Base-by-base conservation (phyloP, 2,797 vertebrate species). In the Sebastes hopkinsi region DNA sequence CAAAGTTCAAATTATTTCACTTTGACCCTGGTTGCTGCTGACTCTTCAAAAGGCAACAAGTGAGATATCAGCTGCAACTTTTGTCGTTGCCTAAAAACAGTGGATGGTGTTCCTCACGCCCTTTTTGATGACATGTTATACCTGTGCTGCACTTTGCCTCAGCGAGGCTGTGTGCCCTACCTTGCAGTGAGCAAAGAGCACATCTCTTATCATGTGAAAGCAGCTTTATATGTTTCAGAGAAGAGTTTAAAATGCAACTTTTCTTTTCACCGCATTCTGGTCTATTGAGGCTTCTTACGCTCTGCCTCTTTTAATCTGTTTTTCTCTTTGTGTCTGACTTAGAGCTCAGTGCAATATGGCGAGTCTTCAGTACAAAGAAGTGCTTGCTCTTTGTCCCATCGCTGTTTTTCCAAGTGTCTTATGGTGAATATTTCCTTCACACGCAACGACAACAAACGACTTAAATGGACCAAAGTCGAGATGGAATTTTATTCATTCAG, bases 381-480 rank as follows among this genome's bases (percentile, higher is more conserved):
- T 29, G 6, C 56, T 80, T 61, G 65, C 32, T 72, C 69, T 72
- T 67, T 67, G 81, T 82, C 32, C 23, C 71, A 34, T 65, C 46
- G 46, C 36, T n/a, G 55, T 77, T 75, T 72, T 38, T 46, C 8
- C 12, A 69, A 67, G 18, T 34, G 36, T 62, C 30, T 10, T 8
- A 16, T 59, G 30, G 6, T 16, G 50, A 66, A 22, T 55, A 36
- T 29, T 56, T 62, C 30, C 50, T 62, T 83, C 3, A 22, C 42
- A 60, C 65, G n/a, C 12, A 38, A 13, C 32, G 46, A 82, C 55
- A 82, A 83, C 22, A 78, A 82, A 64, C 71, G 10, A 78, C 23
- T 34, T 52, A 58, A 84, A 73, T 72, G 7, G 11, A 38, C 22
- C 23, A 50, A 27, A 70, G 60, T 14, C 32, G 61, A 29, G 34